A percentile compares a stretch with the other conserved stretches of the same genome.
Conservation (phyloP, 2,797 vertebrate species). For the Margarornis squamiger region DNA sequence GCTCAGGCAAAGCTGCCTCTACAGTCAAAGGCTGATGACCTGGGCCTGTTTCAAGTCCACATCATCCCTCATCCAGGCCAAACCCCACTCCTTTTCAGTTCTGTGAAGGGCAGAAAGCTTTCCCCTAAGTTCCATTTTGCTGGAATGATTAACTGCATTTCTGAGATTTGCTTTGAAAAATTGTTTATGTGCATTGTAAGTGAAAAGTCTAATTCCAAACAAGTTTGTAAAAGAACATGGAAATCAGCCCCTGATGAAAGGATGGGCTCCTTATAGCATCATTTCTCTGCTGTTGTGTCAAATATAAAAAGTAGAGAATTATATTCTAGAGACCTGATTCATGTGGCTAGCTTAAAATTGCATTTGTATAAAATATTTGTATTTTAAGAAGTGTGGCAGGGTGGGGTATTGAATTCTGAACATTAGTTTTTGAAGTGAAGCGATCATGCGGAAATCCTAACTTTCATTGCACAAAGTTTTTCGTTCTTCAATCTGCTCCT, state of each 20-base stretch:
- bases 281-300: background rate
- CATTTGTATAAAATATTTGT: background rate
- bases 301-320: background rate
- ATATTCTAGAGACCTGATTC: background rate
- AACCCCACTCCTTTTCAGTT: background rate
- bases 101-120: background rate
- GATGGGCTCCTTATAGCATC: background rate
- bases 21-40: background rate
- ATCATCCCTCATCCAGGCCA: background rate
- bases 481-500: constrained; percentile 32
- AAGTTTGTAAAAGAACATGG: background rate
- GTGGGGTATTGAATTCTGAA: background rate
- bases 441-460: background rate
- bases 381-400: background rate
- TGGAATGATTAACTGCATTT: background rate
- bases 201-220: background rate
- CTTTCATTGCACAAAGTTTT: constrained; percentile 12
- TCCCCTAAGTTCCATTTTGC: background rate
- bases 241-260: background rate
- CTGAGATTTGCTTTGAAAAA: background rate
- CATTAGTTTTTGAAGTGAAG: background rate
- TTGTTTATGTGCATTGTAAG: background rate
- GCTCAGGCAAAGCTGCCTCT: background rate
- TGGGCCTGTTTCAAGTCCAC: background rate
- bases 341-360: background rate